Evolutionary conservation across 1,140 invertebrate species (phyloP).

Genomic region (Drosophila santomea): DNA sequence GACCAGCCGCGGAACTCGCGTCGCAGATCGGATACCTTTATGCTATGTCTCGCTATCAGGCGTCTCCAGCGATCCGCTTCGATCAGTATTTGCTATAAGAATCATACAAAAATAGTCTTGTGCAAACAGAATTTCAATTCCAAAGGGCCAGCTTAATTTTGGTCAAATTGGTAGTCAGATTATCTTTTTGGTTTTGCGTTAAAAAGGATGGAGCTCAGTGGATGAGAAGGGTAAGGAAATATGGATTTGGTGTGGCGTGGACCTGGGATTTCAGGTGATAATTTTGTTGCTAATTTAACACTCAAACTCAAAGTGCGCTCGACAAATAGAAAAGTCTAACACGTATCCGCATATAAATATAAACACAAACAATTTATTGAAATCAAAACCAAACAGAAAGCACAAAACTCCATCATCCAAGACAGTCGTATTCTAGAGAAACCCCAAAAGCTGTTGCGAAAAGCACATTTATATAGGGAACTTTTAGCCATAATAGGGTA

Average conservation of each 20-base stretch:
- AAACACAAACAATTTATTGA: conserved; percentile 63
- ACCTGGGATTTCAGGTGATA: conserved; percentile 12
- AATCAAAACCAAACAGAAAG: conserved; percentile 52
- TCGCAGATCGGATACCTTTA: conserved; percentile 74
- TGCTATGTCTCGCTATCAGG: conserved; percentile 76
- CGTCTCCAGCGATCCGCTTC: conserved; percentile 82
- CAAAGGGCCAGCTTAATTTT: conserved; percentile 34
- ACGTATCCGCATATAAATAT: conserved; percentile 40
- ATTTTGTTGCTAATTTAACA: conserved; percentile 68
- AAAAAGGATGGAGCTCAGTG: conserved; percentile 53
- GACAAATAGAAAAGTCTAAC: conserved; percentile 43
- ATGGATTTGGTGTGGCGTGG: conserved; percentile 17
- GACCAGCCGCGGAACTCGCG: conserved; percentile 84
- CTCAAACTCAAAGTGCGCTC: conserved; percentile 69
- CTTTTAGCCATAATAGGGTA: neutral
- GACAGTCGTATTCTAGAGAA: conserved; percentile 22
- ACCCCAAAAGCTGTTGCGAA: conserved; percentile 32
- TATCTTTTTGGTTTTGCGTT: conserved; percentile 68
- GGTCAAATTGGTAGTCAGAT: conserved; percentile 24
- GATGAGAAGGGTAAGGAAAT: conserved; percentile 1
- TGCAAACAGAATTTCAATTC: conserved; percentile 60
- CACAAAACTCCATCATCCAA: conserved; percentile 42
- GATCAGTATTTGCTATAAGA: conserved; percentile 83
- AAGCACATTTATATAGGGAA: neutral
- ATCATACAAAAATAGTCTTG: conserved; percentile 64